Conservation (phyloP, 2,797 vertebrate genomes). For the Hoplostethus atlanticus region DNA sequence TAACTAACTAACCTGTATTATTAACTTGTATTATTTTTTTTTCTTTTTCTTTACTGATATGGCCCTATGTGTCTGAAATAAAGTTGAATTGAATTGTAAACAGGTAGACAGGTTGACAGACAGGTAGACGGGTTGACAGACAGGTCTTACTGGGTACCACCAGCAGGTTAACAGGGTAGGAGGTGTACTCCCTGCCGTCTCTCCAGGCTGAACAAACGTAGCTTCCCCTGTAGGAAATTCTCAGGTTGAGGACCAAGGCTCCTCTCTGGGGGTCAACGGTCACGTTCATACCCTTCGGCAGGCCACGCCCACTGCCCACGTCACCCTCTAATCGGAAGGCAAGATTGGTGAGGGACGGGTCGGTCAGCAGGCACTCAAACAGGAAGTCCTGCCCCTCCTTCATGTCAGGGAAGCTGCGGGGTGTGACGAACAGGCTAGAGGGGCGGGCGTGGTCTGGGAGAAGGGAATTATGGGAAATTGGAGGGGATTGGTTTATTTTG, state of each 20-base stretch:
- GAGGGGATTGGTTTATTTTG: not conserved
- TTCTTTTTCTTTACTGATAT: no score
- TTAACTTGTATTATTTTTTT: no score
- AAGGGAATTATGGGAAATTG: not conserved
- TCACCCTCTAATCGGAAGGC: slow-evolving; percentile 62
- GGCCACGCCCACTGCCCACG: rapidly evolving
- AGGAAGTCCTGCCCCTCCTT: slow-evolving; percentile 77
- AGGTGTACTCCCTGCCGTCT: slow-evolving; percentile 40
- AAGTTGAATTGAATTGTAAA: no score
- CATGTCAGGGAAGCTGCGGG: rapidly evolving
- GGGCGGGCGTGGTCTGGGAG: slow-evolving; percentile 47
- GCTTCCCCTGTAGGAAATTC: slow-evolving; percentile 42
- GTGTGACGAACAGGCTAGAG: slow-evolving; percentile 58
- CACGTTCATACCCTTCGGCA: slow-evolving; percentile 74
- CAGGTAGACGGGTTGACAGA: not conserved
- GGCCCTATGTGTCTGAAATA: no score
- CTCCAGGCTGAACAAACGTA: slow-evolving; percentile 84
- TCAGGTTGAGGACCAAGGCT: slow-evolving; percentile 80
- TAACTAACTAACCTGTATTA: no score
- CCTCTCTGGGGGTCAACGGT: slow-evolving; percentile 82
- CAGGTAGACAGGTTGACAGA: not conserved
- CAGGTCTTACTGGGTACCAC: slow-evolving; percentile 83
- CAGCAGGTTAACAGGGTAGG: slow-evolving; percentile 69
- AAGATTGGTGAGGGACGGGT: slow-evolving; percentile 76
- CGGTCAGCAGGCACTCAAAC: slow-evolving; percentile 87